phyloP scores from a whole-genome alignment of 2,113 vertebrate species.

The Barnardius zonarius region DNA sequence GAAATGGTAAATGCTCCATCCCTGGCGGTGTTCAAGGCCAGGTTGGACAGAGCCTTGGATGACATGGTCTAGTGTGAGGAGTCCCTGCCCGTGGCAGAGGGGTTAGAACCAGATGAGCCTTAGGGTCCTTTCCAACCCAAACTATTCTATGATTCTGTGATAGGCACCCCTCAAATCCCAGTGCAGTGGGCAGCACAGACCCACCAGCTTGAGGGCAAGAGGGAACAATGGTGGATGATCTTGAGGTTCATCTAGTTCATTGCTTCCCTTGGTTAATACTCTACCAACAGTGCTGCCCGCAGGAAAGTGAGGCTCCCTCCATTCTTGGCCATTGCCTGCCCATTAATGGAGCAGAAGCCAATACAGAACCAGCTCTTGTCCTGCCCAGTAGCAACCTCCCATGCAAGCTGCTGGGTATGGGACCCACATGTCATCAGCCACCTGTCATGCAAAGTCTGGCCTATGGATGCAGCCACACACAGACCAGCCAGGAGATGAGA shows the following conservation, averaged over 20 bases:
- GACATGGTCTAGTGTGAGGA: not conserved
- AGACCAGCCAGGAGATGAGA: fast-evolving
- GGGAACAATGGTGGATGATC: not conserved
- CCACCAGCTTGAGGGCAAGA: not conserved
- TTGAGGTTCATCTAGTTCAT: fast-evolving
- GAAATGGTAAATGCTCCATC: not conserved
- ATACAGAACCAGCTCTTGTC: not conserved
- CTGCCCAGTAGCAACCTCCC: not conserved
- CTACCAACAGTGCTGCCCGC: fast-evolving
- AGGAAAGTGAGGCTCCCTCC: not conserved
- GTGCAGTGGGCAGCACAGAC: not conserved
- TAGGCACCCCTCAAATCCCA: not conserved
- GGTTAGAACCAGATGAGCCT: not conserved
- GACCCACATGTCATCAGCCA: not conserved
- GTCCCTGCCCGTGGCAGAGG: not conserved
- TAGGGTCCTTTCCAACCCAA: not conserved
- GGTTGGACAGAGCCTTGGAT: not conserved
- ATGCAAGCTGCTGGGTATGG: not conserved
- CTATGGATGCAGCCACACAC: fast-evolving
- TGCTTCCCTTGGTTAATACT: not conserved
- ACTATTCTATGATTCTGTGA: not conserved
- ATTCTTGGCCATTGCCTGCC: not conserved
- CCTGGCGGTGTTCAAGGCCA: not conserved
- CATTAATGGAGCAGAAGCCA: not conserved
- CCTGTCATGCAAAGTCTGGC: no score